Base-by-base conservation (phyloP, 2,113 vertebrate species). In the Baryphthengus martii region DNA sequence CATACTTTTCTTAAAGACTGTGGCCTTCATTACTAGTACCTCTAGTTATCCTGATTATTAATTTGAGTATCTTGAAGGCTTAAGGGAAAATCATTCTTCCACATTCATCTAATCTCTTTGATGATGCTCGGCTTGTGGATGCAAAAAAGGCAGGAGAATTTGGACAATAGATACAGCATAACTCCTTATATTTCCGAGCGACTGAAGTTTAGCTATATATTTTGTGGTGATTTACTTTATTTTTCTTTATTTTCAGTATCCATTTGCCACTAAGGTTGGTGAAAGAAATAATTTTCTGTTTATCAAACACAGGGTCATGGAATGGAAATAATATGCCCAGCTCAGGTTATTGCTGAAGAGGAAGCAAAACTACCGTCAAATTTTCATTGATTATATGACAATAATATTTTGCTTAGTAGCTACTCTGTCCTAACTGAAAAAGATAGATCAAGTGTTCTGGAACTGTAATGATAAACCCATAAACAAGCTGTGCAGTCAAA, bases 321-420 rank as follows among this genome's bases (percentile, higher is more conserved):
- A 74, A 85, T 80, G 11, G 24, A 88, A 88, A 21, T 25, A 67
- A 29, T 71, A 81, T 15, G 28, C 8, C 10, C 26, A 28, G 9
- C 12, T 86, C 33, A 86, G 56, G 13, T 66, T 83, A 58, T 11
- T 72, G 17, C 13, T 78, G 75, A 86, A 70, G 3, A 79, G 66
- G 65, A 89, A 81, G 10, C 49, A 86, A 76, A 56, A 44, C 29
- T 86, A 29, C 39, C 73, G 45, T 80, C 87, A 95, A 80, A 63
- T 71, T 83, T 89, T 73, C 72, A 93, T 76, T 79, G 72, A 90
- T 79, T 88, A 49, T 91, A 70, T 73, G 93, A 86, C 85, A 94
- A 81, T 83, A 83, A 92, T 83, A 67, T 88, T 87, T 94, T 94
- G 52, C 77, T 94, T 84, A 59, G 84, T 56, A 71, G 17, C 45